Conservation (phyloP, 2,113 vertebrate species). For the Charadrius vociferus region DNA sequence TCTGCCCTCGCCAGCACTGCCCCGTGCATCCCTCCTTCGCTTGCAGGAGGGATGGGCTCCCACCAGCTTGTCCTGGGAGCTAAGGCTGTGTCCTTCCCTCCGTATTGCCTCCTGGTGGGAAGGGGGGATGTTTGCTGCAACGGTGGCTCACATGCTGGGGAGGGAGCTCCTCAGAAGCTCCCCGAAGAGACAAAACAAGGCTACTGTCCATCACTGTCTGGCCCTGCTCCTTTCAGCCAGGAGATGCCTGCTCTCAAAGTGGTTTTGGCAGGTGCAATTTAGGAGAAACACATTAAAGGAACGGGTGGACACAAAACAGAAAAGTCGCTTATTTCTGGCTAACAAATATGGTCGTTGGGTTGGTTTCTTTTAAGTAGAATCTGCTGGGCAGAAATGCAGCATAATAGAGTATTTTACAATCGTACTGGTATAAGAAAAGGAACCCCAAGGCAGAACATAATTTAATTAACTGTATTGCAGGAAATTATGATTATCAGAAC, state of each 20-base stretch:
- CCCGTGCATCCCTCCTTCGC: too few relatives aligned
- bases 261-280: neutral
- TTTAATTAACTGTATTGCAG: constrained; percentile 52
- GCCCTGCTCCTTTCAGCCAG: neutral
- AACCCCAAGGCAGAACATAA: constrained; percentile 11
- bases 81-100: too few relatives aligned
- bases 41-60: too few relatives aligned
- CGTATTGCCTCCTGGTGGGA: neutral
- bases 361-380: neutral
- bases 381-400: neutral
- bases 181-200: neutral
- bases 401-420: constrained; percentile 9
- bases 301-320: neutral
- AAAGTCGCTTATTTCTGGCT: neutral
- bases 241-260: neutral
- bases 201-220: neutral
- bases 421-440: neutral
- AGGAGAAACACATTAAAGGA: neutral
- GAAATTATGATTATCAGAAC: constrained; percentile 53
- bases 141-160: accelerated
- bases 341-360: neutral
- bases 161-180: neutral
- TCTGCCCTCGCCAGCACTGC: too few relatives aligned
- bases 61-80: too few relatives aligned
- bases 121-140: too few relatives aligned